Evolutionary conservation across 2,113 vertebrate genomes (phyloP).

Genomic region (Empidonax traillii): DNA sequence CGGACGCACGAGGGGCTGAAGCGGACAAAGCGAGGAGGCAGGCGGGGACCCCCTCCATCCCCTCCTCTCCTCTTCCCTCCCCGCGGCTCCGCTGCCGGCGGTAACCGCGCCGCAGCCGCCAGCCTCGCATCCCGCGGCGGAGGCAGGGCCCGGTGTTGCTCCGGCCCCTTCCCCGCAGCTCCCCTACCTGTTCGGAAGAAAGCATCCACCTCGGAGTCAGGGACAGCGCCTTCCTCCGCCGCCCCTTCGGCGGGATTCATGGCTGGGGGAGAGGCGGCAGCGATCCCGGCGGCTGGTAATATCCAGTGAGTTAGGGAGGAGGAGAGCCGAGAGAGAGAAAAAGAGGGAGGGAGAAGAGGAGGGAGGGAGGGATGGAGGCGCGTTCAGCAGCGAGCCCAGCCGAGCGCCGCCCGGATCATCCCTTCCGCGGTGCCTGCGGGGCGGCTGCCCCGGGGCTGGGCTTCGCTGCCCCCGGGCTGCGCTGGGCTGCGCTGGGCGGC

Average conservation of each 20-base stretch:
- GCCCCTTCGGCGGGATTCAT: slow-evolving; percentile 84
- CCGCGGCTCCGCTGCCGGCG: neutral
- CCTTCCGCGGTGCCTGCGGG: slow-evolving; percentile 26
- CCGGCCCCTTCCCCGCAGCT: neutral
- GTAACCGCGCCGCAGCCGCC: neutral
- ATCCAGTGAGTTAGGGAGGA: slow-evolving; percentile 63
- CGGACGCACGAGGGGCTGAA: neutral
- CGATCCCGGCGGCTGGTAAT: slow-evolving; percentile 59
- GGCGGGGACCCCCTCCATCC: neutral
- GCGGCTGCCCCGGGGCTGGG: slow-evolving; percentile 30
- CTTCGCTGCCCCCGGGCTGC: neutral
- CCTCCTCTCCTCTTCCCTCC: neutral
- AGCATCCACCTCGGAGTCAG: slow-evolving; percentile 85
- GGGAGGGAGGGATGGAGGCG: slow-evolving; percentile 49
- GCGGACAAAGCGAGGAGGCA: slow-evolving; percentile 23
- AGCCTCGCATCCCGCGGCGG: slow-evolving; percentile 14
- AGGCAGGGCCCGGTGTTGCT: slow-evolving; percentile 1
- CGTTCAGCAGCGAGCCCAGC: slow-evolving; percentile 35
- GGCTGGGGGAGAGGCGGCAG: slow-evolving; percentile 59
- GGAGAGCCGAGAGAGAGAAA: slow-evolving; percentile 12
- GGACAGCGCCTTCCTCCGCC: slow-evolving; percentile 82
- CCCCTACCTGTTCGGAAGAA: slow-evolving; percentile 87
- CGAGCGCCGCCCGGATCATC: slow-evolving; percentile 29
- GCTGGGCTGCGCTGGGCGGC: slow-evolving; percentile 11
- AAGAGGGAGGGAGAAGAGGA: slow-evolving; percentile 20